Evolutionary conservation across 2,797 vertebrate species (phyloP).

Genomic region (Neomorphus geoffroyi): DNA sequence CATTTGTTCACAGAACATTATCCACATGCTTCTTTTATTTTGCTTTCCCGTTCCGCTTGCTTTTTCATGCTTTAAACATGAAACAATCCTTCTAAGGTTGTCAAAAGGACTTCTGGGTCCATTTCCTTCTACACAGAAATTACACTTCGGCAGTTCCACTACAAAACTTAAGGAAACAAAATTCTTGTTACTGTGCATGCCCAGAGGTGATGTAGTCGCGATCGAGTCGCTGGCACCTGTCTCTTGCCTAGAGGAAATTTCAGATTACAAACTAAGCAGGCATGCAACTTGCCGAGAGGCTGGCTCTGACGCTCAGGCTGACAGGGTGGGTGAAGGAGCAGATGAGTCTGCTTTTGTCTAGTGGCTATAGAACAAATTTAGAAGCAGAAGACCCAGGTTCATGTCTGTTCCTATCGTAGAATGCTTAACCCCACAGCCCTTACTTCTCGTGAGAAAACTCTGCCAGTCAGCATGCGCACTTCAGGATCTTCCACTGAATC

Average conservation of each 20-base stretch:
- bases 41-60: background rate
- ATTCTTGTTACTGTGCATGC: background rate
- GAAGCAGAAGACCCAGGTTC: background rate
- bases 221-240: background rate
- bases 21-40: background rate
- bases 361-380: background rate
- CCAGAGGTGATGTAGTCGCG: background rate
- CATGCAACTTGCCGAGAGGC: background rate
- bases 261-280: background rate
- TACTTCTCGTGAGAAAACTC: background rate
- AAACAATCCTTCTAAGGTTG: background rate
- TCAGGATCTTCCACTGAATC: background rate
- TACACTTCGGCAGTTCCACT: background rate
- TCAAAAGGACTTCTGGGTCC: background rate
- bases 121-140: background rate
- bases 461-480: rapidly evolving
- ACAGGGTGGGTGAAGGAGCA: background rate
- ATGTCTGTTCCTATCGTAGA: background rate
- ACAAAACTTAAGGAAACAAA: background rate
- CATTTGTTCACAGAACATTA: background rate
- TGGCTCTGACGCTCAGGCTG: background rate
- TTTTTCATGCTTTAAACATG: background rate
- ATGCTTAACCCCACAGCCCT: background rate
- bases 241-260: background rate
- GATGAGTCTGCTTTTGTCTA: background rate